Evolutionary conservation across 2,888 invertebrate species (phyloP).

Genomic region (Linyphia triangularis): DNA sequence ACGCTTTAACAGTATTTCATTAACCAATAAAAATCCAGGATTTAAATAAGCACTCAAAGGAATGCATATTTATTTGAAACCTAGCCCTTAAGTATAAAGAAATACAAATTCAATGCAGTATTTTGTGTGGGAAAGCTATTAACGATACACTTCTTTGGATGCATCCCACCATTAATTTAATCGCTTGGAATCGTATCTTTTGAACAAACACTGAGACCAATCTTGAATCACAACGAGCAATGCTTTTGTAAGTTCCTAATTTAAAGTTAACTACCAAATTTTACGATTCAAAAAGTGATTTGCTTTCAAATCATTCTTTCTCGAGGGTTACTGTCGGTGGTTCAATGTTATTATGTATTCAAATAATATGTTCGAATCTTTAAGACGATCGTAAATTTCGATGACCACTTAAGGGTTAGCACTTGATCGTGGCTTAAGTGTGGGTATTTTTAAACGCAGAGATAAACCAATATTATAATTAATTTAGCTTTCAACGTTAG

Average conservation of each 20-base stretch:
- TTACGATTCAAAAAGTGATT: constrained; percentile 63
- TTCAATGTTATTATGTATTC: constrained; percentile 38
- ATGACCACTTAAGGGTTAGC: constrained; percentile 2
- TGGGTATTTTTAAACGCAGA: too few relatives aligned
- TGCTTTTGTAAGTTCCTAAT: constrained; percentile 38
- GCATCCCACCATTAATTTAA: constrained; percentile 26
- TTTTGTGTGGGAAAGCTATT: not conserved
- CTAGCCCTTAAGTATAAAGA: not conserved
- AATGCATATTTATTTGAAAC: too few relatives aligned
- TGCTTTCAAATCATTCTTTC: constrained; percentile 25
- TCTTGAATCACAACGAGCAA: not conserved
- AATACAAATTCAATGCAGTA: not conserved
- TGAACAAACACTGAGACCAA: constrained; percentile 27
- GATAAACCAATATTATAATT: too few relatives aligned
- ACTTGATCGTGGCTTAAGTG: too few relatives aligned
- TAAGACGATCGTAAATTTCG: constrained; percentile 46
- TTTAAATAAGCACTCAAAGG: too few relatives aligned
- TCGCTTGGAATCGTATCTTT: constrained; percentile 23
- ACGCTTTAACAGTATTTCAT: too few relatives aligned
- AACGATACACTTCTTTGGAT: not conserved
- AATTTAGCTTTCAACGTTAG: too few relatives aligned
- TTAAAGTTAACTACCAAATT: constrained; percentile 58
- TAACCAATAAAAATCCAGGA: too few relatives aligned
- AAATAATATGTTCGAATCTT: constrained; percentile 38
- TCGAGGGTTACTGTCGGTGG: constrained; percentile 22